Conservation (phyloP, 2,888 invertebrate species). For the Cephus nigrinus region DNA sequence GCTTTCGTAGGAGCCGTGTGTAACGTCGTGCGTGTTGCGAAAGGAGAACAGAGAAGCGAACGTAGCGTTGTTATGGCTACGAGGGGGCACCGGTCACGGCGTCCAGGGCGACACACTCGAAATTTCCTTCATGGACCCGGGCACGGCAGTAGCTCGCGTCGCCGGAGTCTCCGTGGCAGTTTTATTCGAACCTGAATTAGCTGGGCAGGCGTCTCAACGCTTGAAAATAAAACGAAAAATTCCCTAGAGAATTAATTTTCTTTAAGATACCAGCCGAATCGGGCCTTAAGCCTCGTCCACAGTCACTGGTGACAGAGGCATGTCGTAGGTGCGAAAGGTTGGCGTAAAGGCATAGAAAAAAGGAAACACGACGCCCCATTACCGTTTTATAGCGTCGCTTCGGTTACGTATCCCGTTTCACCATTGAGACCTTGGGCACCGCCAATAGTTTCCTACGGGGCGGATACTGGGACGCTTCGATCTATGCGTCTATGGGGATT, state of each 20-base stretch:
- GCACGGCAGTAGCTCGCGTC: not conserved
- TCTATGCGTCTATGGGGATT: constrained; percentile 40
- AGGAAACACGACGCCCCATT: constrained; percentile 65
- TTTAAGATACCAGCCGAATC: not conserved
- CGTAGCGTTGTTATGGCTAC: constrained; percentile 62
- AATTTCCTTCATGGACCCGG: constrained; percentile 9
- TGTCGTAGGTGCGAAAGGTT: not conserved
- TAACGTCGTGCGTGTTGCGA: constrained; percentile 7
- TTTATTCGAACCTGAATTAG: not conserved
- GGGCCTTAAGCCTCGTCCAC: not conserved
- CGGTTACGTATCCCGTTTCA: constrained; percentile 64
- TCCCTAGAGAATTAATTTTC: not conserved
- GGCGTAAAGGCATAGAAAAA: constrained; percentile 49
- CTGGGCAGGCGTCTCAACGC: not conserved
- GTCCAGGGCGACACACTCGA: constrained; percentile 11
- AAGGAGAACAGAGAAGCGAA: constrained; percentile 27
- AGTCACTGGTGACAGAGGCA: not conserved
- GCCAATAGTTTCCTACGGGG: constrained; percentile 58
- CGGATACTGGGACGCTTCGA: constrained; percentile 40
- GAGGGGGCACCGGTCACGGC: constrained; percentile 48
- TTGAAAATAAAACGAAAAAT: not conserved
- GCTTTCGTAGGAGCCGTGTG: not conserved
- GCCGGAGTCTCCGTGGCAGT: not conserved
- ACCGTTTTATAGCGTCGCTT: constrained; percentile 63
- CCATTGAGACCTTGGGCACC: constrained; percentile 62